Evolutionary conservation across 2,113 vertebrate genomes (phyloP).

Genomic region (Mesocricetus auratus): DNA sequence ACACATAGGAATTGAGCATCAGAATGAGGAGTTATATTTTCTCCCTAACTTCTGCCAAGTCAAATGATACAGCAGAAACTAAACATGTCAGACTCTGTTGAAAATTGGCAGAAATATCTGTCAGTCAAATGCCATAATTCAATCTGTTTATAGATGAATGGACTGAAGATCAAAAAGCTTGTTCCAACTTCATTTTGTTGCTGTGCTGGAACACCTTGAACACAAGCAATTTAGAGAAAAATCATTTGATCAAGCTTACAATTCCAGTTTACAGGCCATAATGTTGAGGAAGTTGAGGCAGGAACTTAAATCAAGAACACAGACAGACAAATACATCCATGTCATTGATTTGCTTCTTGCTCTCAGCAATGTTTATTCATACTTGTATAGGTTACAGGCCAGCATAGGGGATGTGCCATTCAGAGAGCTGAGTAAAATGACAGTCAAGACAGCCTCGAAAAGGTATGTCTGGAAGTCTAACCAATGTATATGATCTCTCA

Average conservation of each 20-base stretch:
- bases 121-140: not conserved
- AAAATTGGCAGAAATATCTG: not conserved
- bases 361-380: not conserved
- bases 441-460: not conserved
- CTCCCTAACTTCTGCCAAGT: not conserved
- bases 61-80: not conserved
- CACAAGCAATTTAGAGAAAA: not conserved
- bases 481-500: not conserved
- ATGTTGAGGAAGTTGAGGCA: not conserved
- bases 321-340: not conserved
- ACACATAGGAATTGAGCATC: not conserved
- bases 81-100: not conserved
- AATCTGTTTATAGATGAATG: not conserved
- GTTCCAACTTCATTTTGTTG: not conserved
- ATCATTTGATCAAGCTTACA: not conserved
- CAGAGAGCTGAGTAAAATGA: not conserved
- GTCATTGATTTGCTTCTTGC: no score
- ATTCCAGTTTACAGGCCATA: not conserved
- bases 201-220: not conserved
- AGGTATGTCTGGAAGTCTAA: not conserved
- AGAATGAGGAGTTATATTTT: not conserved
- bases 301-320: not conserved
- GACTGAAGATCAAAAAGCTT: not conserved
- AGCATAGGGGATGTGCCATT: no score
- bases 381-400: not conserved